Base-by-base conservation (phyloP, 2,888 invertebrate genomes). In the Baronia brevicornis region DNA sequence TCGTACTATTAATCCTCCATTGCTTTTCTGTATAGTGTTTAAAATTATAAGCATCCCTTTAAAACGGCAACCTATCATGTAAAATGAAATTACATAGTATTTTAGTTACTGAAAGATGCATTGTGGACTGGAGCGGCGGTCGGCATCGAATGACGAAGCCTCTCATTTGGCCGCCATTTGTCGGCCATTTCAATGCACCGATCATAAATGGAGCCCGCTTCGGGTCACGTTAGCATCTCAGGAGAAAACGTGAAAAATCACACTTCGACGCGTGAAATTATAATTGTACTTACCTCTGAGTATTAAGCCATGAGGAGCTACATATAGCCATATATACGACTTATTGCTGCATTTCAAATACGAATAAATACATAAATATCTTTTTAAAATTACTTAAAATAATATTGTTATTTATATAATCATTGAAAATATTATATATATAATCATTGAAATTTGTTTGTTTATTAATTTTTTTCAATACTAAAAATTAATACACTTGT, bases 141-240 rank as follows among this genome's bases (percentile, higher is more conserved):
- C 72, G 63, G 67, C 62, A 64, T 67, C 74, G 75, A 73, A 72
- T 67, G 63, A 64, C 67, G 72, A 78, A 82, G 78, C 80, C 84
- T 82, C 82, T 84, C 79, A 84, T 84, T 82, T 84, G 78, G 69
- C 73, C 68, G 78, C 84, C 73, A 84, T 84, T 84, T 84, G 84
- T 78, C 80, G 82, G 80, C 73, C 82, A 80, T 82, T 84, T 78
- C 79, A 74, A 79, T 79, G 73, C 69, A 73, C 75, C 71, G 74
- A 78, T 82, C 84, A 77, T 82, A 82, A 84, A 79, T 78, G 79
- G 79, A 74, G 64, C 78, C 72, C 71, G 72, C 73, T 78, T 51
- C 71, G 59, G 80, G 75, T 79, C 80, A 80, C 74, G 80, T 80
- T 77, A 78, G 63, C 73, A 66, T 79, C 72, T 73, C 67, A 54